Conservation (phyloP, 92 coral and sea anemone genomes). For the Micromussa lordhowensis region DNA sequence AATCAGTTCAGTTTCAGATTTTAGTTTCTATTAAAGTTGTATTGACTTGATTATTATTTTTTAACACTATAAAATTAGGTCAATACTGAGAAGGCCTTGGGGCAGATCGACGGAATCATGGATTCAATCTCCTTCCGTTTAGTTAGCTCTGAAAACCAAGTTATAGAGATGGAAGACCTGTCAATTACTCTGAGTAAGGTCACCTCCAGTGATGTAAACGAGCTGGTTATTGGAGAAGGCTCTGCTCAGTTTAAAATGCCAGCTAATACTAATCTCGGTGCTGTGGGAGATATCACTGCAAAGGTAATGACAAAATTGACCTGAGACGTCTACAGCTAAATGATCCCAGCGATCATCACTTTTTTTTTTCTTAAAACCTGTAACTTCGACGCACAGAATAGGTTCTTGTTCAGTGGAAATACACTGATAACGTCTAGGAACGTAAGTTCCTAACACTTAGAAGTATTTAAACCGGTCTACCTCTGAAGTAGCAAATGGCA, state of each 20-base stretch:
- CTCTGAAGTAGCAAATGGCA: too few species aligned
- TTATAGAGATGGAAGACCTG: not conserved
- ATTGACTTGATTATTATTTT: not conserved
- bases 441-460: too few species aligned
- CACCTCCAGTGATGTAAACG: not conserved
- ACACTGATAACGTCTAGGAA: too few species aligned
- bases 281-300: not conserved
- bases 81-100: not conserved
- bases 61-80: not conserved
- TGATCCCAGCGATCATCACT: not conserved
- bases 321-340: not conserved
- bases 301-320: not conserved
- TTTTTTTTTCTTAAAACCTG: too few species aligned
- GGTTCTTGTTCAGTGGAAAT: too few species aligned
- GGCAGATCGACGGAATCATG: not conserved
- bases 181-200: conserved; percentile 3
- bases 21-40: too few species aligned
- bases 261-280: not conserved
- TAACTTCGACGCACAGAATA: too few species aligned
- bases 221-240: not conserved
- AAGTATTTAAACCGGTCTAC: too few species aligned
- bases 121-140: not conserved
- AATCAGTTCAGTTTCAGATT: too few species aligned
- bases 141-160: not conserved
- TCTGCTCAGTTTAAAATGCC: not conserved